Evolutionary conservation across 2,888 invertebrate species (phyloP).

Genomic region (Leptopilina syphax): DNA sequence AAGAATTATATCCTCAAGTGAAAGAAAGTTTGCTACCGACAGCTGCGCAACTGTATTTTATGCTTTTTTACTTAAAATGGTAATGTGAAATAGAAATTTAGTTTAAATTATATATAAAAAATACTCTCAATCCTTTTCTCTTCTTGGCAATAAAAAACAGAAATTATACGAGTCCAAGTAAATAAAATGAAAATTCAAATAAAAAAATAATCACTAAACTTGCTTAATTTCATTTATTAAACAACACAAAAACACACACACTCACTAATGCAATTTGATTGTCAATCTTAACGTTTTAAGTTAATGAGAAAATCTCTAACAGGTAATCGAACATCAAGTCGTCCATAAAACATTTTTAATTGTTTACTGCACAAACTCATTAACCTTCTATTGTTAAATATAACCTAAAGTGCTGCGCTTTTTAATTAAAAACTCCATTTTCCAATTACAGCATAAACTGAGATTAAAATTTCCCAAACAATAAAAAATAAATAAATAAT

Average conservation of each 20-base stretch:
- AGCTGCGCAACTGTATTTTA: conserved; percentile 11
- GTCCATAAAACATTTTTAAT: conserved; percentile 23
- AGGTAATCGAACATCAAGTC: not conserved
- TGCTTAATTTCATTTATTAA: not conserved
- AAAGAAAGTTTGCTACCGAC: conserved; percentile 23
- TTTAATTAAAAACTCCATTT: conserved; percentile 2
- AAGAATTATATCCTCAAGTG: conserved; percentile 30
- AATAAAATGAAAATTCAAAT: not conserved
- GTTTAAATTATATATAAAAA: not conserved
- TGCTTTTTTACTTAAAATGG: conserved; percentile 2
- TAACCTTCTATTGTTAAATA: not conserved
- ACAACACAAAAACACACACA: not conserved
- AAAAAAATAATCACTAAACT: not conserved
- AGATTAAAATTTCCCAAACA: not conserved
- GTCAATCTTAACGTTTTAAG: not conserved
- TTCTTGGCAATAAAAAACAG: not conserved
- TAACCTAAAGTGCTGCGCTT: not conserved
- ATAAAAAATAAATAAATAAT: not conserved
- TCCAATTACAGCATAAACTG: not conserved
- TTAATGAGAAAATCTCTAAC: conserved; percentile 1
- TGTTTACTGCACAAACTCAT: conserved; percentile 15
- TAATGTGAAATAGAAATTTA: not conserved
- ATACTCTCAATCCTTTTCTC: not conserved
- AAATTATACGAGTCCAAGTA: not conserved
- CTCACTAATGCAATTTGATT: not conserved